A percentile compares a stretch with the other conserved stretches of the same genome.
Evolutionary conservation across 1,140 invertebrate genomes (phyloP).

Genomic region (Leptinotarsa undecemlineata): DNA sequence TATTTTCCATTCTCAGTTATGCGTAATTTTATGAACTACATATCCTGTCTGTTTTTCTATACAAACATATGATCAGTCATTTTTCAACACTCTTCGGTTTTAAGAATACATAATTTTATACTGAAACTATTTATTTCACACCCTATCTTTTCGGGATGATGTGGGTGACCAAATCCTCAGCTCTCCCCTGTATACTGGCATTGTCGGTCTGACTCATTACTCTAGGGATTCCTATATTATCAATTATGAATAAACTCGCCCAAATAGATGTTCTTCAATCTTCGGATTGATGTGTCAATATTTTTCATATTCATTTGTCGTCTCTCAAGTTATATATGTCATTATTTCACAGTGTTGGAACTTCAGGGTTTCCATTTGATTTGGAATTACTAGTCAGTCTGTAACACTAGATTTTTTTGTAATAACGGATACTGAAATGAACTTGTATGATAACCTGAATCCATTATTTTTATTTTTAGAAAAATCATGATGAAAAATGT

Average conservation of each 20-base stretch:
- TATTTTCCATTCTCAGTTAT: no score
- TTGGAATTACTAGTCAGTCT: background rate
- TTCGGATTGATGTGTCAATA: conserved; percentile 30
- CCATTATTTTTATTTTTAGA: no score
- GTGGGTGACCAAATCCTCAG: background rate
- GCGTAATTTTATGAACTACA: no score
- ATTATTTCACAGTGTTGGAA: conserved; percentile 1
- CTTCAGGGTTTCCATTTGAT: background rate
- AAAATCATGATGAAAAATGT: no score
- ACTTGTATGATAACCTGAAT: no score
- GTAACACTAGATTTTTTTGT: background rate
- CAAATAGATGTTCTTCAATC: conserved; percentile 30
- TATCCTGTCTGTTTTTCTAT: no score
- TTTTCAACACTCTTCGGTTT: no score
- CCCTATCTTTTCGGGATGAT: no score
- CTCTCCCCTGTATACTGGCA: conserved; percentile 18
- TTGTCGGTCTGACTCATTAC: conserved; percentile 45
- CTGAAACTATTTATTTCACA: no score
- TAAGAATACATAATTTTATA: no score
- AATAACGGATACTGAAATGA: no score
- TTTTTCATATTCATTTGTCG: conserved; percentile 13
- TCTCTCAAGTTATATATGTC: background rate
- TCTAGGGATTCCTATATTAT: conserved; percentile 42
- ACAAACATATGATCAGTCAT: no score
- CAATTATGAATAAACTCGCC: conserved; percentile 43